phyloP scores from a whole-genome alignment of 1,140 invertebrate species.

The Tribolium castaneum region DNA sequence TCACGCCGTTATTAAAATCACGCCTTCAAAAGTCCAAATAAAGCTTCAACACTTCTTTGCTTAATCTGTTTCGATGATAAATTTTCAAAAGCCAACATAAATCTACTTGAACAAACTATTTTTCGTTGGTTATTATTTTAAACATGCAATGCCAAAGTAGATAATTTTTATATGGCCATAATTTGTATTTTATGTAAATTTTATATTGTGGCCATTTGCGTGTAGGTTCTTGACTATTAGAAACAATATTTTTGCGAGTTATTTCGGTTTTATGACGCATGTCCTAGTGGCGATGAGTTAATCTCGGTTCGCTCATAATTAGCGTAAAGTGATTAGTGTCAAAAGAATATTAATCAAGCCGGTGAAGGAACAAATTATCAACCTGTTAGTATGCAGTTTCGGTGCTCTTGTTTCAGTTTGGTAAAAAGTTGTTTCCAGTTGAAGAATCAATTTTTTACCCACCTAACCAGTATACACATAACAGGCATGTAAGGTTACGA shows the following conservation, averaged over 20 bases:
- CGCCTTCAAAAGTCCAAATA: neutral
- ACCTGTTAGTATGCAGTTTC: neutral
- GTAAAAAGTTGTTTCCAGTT: slow-evolving; percentile 3
- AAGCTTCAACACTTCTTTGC: neutral
- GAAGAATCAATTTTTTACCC: neutral
- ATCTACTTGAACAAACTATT: neutral
- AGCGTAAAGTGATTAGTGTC: slow-evolving; percentile 20
- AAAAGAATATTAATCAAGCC: slow-evolving; percentile 17
- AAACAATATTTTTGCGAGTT: neutral
- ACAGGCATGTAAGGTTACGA: no score
- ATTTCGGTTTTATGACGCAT: slow-evolving; percentile 11
- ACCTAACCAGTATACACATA: no score
- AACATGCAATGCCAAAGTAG: neutral
- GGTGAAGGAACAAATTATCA: neutral
- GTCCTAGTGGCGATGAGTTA: slow-evolving; percentile 8
- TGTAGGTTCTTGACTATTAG: neutral
- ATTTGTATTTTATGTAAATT: neutral
- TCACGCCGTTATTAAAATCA: neutral
- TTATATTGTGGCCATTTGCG: neutral
- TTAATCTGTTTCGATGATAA: neutral
- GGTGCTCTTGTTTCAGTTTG: neutral
- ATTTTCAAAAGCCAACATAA: neutral
- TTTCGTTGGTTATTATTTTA: neutral
- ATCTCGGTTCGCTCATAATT: slow-evolving; percentile 3
- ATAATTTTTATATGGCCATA: neutral